Conservation (phyloP, 2,888 invertebrate species). For the Agonopterix arenella region DNA sequence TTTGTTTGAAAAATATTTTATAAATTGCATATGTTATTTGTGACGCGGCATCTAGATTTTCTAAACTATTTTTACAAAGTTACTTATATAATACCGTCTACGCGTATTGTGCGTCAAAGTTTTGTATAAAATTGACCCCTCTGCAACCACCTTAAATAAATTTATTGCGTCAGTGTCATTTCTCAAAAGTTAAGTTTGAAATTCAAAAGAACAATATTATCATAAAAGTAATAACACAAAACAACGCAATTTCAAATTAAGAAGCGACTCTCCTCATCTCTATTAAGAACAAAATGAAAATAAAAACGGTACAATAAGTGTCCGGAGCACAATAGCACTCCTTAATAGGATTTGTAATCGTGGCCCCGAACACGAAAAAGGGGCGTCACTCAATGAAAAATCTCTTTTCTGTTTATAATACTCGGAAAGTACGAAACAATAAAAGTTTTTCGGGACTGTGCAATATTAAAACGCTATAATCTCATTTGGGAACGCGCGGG, state of each 20-base stretch:
- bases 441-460: slow-evolving; percentile 57
- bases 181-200: neutral
- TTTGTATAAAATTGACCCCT: too few relatives aligned
- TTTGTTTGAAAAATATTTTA: too few relatives aligned
- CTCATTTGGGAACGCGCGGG: slow-evolving; percentile 45
- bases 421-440: slow-evolving; percentile 56
- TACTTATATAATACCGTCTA: too few relatives aligned
- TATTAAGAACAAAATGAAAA: slow-evolving; percentile 56
- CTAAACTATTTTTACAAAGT: too few relatives aligned
- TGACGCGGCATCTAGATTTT: too few relatives aligned
- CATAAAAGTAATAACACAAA: slow-evolving; percentile 46
- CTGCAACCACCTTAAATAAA: too few relatives aligned
- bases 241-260: slow-evolving; percentile 53
- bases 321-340: slow-evolving; percentile 38
- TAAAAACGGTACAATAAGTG: slow-evolving; percentile 49
- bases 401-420: slow-evolving; percentile 56
- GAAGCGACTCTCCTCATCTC: slow-evolving; percentile 47
- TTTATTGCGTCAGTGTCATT: too few relatives aligned
- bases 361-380: slow-evolving; percentile 36
- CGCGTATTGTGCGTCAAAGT: too few relatives aligned
- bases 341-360: slow-evolving; percentile 63
- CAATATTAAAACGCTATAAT: slow-evolving; percentile 70
- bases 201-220: slow-evolving; percentile 21
- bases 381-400: slow-evolving; percentile 60
- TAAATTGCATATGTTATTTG: too few relatives aligned